Base-by-base conservation (phyloP, 2,797 vertebrate genomes). In the Cossypha caffra region DNA sequence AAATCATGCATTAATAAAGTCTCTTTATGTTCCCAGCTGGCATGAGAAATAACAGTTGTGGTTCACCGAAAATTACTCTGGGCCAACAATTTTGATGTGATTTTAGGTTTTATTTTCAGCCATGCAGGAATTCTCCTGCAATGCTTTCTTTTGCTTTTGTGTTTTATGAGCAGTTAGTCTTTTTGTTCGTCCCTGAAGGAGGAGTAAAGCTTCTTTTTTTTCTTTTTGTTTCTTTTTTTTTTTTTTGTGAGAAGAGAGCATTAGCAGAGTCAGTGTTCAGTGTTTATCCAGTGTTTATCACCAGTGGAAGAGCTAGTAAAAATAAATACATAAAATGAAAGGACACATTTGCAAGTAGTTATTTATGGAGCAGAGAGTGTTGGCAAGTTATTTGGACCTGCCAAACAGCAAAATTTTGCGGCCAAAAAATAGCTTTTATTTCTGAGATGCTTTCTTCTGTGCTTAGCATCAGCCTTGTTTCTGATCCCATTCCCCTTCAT, bases 21-120 rank as follows among this genome's bases (percentile, higher is more conserved):
- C 77, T 87, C 55, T 96, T 97, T 63, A 88, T 96, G 75, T 85
- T 86, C 71, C 95, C 90, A 91, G 55, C 76, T 97, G 93, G 84
- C 96, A 96, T 92, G 51, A 95, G 86, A 97, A 96, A 69, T 92
- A 97, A 93, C 93, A 97, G 67, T 96, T 94, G 76, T 91, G 83
- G 90, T 96, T 95, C 94, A 94, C 37, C 81, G 88, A 79, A 97
- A 97, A 88, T 95, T 83, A 92, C 88, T 97, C 79, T 96, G 83
- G 87, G 58, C 82, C 71, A 93, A 95, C 75, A 80, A 84, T 91
- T 97, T 95, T 86, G 64, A 95, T 93, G 95, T 94, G 86, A 94
- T 74, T 90, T 94, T 95, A 85, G 87, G 77, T 92, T 97, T 96
- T 95, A 64, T 96, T 95, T 97, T 94, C 86, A 94, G 81, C 81